Conservation (phyloP, 2,113 vertebrate genomes). For the Apeltes quadracus region DNA sequence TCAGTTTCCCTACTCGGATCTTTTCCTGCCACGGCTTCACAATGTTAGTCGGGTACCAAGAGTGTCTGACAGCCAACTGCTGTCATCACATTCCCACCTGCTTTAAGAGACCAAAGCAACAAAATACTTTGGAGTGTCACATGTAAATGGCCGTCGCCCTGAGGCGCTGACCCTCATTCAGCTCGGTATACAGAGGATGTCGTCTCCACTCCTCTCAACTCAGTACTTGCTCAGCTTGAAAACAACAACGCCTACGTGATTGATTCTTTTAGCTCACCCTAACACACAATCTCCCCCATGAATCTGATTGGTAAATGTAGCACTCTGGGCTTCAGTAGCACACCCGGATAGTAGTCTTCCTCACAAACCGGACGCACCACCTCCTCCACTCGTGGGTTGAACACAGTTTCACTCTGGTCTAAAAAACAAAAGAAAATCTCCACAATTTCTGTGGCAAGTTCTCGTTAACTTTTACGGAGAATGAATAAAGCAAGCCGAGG, state of each 20-base stretch:
- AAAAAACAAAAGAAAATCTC: too few relatives aligned
- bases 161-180: too few relatives aligned
- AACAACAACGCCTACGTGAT: background rate
- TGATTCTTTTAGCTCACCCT: background rate
- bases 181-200: too few relatives aligned
- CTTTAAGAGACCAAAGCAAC: background rate
- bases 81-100: background rate
- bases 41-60: background rate
- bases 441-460: too few relatives aligned
- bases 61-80: background rate
- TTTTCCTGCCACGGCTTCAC: background rate
- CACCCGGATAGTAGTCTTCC: background rate
- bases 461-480: too few relatives aligned
- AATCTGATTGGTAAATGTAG: background rate
- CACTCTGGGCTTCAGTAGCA: background rate
- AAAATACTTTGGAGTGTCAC: background rate
- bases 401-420: background rate
- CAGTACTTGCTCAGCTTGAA: too few relatives aligned
- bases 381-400: background rate
- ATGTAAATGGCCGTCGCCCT: too few relatives aligned
- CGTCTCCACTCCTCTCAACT: too few relatives aligned
- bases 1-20: background rate
- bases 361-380: background rate
- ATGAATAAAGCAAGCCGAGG: too few relatives aligned
- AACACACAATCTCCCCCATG: background rate